Base-by-base conservation (phyloP, 2,888 invertebrate genomes). In the Chloromyia formosa region DNA sequence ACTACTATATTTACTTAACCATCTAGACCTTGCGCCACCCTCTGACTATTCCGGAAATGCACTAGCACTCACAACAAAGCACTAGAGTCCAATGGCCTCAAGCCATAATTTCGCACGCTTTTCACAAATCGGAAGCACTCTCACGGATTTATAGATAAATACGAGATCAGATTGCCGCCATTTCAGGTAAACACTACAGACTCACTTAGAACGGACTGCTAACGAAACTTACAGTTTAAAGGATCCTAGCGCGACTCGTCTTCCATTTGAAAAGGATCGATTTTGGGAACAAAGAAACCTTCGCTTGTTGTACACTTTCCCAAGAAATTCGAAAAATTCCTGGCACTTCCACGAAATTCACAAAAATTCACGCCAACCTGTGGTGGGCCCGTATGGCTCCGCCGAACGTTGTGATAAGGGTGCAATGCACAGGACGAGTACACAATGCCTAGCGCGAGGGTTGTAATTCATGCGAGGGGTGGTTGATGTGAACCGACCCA, bases 311-410 rank as follows among this genome's bases (percentile, higher is more conserved):
- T 14, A 4, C n/a, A 45, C 45, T 12, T 66, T 49, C 35, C 66
- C 45, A 16, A 9, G 49, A 66, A 42, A 35, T 66, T 18, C 45
- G 14, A 49, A 62, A 62, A 22, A 14, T 23, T 61, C 60, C 60
- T 61, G 16, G 18, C 40, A 42, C 16, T 49, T 49, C 12, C 49
- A 49, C 49, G 49, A 49, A 49, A 49, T n/a, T 4, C 7, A 4
- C 66, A 66, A 66, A 66, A 49, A 66, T 61, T 61, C n/a, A 66
- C 42, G 20, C 66, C 45, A 66, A 66, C 66, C 66, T 66, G 66
- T 35, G 27, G 27, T 35, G 27, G 27, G 27, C 27, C 27, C 27
- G 27, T 66, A 66, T 45, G 66, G 66, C 18, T 49, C 20, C 20
- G 16, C 27, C 27, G 45, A 62, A 49, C 27, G 42, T 45, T 20